phyloP scores from a whole-genome alignment of 2,888 invertebrate genomes.

The Notodromas monacha region DNA sequence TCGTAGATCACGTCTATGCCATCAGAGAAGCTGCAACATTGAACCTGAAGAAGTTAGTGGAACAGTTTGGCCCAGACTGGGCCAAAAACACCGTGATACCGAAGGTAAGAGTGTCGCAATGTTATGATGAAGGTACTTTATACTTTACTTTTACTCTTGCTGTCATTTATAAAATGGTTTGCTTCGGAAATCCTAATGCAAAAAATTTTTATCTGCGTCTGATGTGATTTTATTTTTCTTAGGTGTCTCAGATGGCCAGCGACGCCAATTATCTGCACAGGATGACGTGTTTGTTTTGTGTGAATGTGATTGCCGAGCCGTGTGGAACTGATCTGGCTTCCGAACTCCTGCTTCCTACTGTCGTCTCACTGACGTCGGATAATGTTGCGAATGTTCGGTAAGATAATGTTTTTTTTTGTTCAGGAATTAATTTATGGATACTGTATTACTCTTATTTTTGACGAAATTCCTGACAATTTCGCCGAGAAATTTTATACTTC shows the following conservation, averaged over 20 bases:
- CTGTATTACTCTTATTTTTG: too few relatives aligned
- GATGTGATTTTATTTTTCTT: too few relatives aligned
- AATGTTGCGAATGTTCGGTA: conserved; percentile 94
- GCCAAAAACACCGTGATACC: conserved; percentile 87
- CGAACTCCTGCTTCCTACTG: conserved; percentile 70
- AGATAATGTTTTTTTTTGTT: too few relatives aligned
- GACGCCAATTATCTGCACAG: conserved; percentile 92
- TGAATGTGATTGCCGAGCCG: conserved; percentile 56
- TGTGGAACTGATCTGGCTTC: conserved; percentile 76
- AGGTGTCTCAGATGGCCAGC: conserved; percentile 37
- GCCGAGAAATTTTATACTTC: too few relatives aligned
- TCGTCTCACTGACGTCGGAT: conserved; percentile 69
- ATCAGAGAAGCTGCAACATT: conserved; percentile 92
- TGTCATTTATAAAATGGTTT: too few relatives aligned
- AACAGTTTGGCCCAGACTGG: conserved; percentile 93
- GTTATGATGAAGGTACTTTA: too few relatives aligned
- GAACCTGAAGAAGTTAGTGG: conserved; percentile 78
- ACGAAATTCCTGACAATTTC: too few relatives aligned
- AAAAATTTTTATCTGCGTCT: too few relatives aligned
- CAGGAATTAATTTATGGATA: too few relatives aligned
- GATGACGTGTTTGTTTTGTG: conserved; percentile 89
- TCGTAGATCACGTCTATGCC: conserved; percentile 92
- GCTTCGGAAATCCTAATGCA: too few relatives aligned
- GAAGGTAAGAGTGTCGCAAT: too few relatives aligned
- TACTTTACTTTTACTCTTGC: too few relatives aligned